Conservation (phyloP, 2,888 invertebrate species). For the Mayetiola destructor region DNA sequence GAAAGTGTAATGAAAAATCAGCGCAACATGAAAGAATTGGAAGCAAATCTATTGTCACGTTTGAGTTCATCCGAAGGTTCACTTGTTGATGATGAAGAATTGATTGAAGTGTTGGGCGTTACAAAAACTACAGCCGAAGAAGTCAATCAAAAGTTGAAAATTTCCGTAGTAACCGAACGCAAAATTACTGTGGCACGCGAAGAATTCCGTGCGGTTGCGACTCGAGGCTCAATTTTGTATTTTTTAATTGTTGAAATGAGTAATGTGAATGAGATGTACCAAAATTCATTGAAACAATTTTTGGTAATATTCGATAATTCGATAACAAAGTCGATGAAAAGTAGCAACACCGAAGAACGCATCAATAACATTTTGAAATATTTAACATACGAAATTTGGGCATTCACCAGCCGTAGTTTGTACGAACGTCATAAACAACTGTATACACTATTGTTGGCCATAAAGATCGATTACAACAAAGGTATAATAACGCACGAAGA, state of each 20-base stretch:
- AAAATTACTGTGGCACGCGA: constrained; percentile 89
- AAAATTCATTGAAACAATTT: constrained; percentile 90
- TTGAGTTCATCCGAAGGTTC: constrained; percentile 87
- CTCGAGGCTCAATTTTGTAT: constrained; percentile 84
- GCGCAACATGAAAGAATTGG: constrained; percentile 87
- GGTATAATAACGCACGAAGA: constrained; percentile 73
- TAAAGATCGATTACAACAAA: constrained; percentile 84
- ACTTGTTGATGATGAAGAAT: constrained; percentile 86
- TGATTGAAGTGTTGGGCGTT: constrained; percentile 76
- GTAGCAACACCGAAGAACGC: constrained; percentile 67
- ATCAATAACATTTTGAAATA: constrained; percentile 78
- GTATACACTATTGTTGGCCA: constrained; percentile 85
- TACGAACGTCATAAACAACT: constrained; percentile 87
- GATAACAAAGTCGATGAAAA: constrained; percentile 80
- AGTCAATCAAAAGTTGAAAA: constrained; percentile 83
- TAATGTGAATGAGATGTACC: constrained; percentile 92
- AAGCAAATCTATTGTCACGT: constrained; percentile 80
- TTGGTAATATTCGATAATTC: constrained; percentile 85
- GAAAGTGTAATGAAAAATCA: constrained; percentile 96
- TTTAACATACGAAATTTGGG: constrained; percentile 84
- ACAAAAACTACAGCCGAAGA: constrained; percentile 85
- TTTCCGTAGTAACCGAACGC: constrained; percentile 84
- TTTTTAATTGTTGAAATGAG: constrained; percentile 96
- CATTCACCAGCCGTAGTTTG: constrained; percentile 78
- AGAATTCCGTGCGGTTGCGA: constrained; percentile 89